phyloP scores from a whole-genome alignment of 2,113 vertebrate genomes.

The Murina feae region DNA sequence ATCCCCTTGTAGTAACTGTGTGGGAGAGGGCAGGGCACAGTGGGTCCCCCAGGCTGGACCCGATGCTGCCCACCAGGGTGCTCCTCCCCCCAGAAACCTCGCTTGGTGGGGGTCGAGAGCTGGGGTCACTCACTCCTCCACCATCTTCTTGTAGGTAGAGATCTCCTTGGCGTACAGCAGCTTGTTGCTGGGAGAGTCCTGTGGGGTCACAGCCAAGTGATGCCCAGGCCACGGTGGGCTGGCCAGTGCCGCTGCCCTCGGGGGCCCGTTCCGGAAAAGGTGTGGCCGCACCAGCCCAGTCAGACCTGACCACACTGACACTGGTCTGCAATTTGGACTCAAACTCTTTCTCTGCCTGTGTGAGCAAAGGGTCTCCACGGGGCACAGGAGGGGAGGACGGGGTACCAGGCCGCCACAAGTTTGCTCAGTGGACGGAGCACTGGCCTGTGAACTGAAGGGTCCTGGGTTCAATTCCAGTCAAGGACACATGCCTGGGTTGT shows the following conservation, averaged over 20 bases:
- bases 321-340: too few species aligned
- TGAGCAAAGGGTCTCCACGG: not conserved
- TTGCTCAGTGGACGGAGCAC: too few species aligned
- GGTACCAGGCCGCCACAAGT: not conserved
- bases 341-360: not conserved
- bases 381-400: not conserved
- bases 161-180: conserved; percentile 99
- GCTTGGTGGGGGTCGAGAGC: accelerated
- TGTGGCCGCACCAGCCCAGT: not conserved
- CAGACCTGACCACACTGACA: accelerated
- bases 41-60: not conserved
- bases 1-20: conserved; percentile 96
- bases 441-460: too few species aligned
- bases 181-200: conserved; percentile 99
- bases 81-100: not conserved
- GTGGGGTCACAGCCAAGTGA: conserved; percentile 21
- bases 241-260: not conserved
- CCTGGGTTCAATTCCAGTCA: too few species aligned
- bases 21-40: accelerated
- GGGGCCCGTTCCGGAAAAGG: accelerated
- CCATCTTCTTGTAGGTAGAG: conserved; percentile 99
- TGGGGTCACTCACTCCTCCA: conserved; percentile 92
- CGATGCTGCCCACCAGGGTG: not conserved
- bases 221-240: not conserved
- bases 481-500: too few species aligned